Evolutionary conservation across 2,888 invertebrate species (phyloP).

Genomic region (Apotomis capreana): DNA sequence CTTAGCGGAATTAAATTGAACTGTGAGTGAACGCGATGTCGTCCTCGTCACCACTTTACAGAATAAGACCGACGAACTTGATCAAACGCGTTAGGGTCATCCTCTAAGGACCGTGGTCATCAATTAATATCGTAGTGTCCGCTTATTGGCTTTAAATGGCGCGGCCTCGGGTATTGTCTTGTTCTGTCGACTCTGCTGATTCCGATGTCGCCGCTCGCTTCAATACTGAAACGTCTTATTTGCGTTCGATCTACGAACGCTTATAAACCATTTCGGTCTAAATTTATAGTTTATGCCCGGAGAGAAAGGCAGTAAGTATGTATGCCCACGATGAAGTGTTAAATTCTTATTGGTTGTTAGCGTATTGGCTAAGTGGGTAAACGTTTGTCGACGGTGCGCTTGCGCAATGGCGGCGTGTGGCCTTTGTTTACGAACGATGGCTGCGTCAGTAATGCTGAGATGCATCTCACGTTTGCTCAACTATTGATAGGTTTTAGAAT

Average conservation of each 20-base stretch:
- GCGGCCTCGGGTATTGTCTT: slow-evolving; percentile 20
- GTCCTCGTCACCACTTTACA: neutral
- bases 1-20: no score
- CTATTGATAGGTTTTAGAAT: neutral
- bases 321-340: neutral
- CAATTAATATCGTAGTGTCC: slow-evolving; percentile 18
- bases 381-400: neutral
- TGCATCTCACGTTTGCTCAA: neutral
- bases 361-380: neutral
- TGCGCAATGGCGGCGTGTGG: neutral
- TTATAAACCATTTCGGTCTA: neutral
- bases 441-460: neutral
- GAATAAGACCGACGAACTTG: neutral
- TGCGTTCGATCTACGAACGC: neutral
- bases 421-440: neutral
- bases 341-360: neutral
- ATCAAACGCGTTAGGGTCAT: neutral
- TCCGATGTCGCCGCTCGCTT: neutral
- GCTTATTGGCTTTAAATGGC: slow-evolving; percentile 24
- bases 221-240: neutral
- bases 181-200: slow-evolving; percentile 13
- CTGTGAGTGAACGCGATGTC: neutral
- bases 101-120: slow-evolving; percentile 9
- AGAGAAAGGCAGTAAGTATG: neutral
- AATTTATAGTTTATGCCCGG: neutral